These are phyloP conservation scores for Trematomus loennbergii DNA, from an alignment of 2,113 vertebrate species.

Conservation along the genomic window DNA sequence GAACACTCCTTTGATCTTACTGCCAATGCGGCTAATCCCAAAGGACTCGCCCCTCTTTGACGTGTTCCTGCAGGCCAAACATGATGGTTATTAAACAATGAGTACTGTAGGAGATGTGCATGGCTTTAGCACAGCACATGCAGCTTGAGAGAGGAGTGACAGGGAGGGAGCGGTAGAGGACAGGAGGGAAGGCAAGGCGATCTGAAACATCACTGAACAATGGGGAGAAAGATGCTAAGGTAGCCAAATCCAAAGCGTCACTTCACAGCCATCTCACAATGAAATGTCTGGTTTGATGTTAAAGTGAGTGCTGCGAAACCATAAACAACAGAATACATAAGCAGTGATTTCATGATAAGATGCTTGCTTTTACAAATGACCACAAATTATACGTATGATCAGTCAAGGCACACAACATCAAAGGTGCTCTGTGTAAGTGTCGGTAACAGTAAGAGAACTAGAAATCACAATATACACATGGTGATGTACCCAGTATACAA, in stretches of 20 bases:
- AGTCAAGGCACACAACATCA: conserved; percentile 30
- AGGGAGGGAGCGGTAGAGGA: conserved; percentile 10
- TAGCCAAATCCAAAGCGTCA: conserved; percentile 58
- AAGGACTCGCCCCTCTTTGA: conserved; percentile 96
- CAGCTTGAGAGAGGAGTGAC: conserved; percentile 44
- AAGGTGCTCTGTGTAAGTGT: conserved; percentile 33
- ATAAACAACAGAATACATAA: conserved; percentile 49
- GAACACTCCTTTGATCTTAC: conserved; percentile 98
- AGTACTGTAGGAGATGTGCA: conserved; percentile 3
- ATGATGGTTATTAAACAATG: conserved; percentile 24
- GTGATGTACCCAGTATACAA: conserved; percentile 4
- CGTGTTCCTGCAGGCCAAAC: conserved; percentile 85
- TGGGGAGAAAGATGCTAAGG: conserved; percentile 16
- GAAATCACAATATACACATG: conserved; percentile 4
- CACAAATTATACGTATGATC: not conserved
- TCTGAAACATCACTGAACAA: conserved; percentile 7
- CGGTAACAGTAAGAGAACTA: conserved; percentile 4
- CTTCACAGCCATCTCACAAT: conserved; percentile 54
- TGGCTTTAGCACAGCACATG: conserved; percentile 55
- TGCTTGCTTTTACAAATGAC: conserved; percentile 13
- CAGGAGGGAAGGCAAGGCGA: conserved; percentile 2
- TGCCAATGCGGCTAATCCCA: conserved; percentile 96
- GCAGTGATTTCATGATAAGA: conserved; percentile 40
- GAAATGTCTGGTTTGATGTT: conserved; percentile 44
- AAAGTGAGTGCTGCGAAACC: conserved; percentile 9